These are phyloP conservation scores for Stenolophus ochropezus DNA, from an alignment of 2,888 invertebrate genomes.

Conservation along the genomic window DNA sequence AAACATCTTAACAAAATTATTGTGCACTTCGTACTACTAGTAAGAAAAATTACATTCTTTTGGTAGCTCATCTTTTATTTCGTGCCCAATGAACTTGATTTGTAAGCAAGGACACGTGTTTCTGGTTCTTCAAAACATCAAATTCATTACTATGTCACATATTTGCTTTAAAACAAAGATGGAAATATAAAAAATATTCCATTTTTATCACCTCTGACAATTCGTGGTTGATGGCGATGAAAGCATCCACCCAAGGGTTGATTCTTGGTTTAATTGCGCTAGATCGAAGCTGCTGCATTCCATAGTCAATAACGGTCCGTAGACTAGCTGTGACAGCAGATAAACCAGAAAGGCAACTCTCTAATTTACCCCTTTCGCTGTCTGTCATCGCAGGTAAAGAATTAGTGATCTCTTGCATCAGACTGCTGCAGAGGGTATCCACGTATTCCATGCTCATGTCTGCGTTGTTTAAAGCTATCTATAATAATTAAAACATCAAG, in stretches of 20 bases:
- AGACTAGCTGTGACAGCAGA: slow-evolving; percentile 77
- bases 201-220: slow-evolving; percentile 88
- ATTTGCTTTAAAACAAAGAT: too few relatives aligned
- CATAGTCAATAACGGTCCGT: slow-evolving; percentile 84
- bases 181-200: too few relatives aligned
- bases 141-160: too few relatives aligned
- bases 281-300: slow-evolving; percentile 85
- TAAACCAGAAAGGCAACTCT: slow-evolving; percentile 81
- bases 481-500: too few relatives aligned
- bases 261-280: slow-evolving; percentile 90
- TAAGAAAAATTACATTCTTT: too few relatives aligned
- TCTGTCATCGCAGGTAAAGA: slow-evolving; percentile 78
- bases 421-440: slow-evolving; percentile 86
- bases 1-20: too few relatives aligned
- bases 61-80: too few relatives aligned
- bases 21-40: too few relatives aligned
- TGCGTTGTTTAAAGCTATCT: slow-evolving; percentile 92
- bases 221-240: slow-evolving; percentile 84
- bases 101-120: too few relatives aligned
- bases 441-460: slow-evolving; percentile 94
- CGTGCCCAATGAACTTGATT: too few relatives aligned
- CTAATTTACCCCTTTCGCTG: slow-evolving; percentile 82
- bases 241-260: slow-evolving; percentile 89
- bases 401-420: slow-evolving; percentile 82
- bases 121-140: too few relatives aligned